phyloP scores from a whole-genome alignment of 2,113 vertebrate genomes.

The Macaca mulatta region DNA sequence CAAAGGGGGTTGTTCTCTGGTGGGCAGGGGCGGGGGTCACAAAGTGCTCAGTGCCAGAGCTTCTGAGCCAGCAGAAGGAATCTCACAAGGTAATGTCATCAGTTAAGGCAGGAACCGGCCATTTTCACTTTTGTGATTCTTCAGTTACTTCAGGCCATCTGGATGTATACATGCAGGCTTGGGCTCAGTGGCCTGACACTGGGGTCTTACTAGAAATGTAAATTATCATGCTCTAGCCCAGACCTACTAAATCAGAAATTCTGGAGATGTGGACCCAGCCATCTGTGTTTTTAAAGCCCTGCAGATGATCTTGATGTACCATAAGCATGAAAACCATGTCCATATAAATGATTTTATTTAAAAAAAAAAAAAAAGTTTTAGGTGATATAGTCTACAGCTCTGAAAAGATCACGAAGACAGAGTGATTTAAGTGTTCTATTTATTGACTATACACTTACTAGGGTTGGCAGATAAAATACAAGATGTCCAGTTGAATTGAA shows the following conservation, averaged over 20 bases:
- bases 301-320: neutral
- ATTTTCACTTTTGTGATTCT: no score
- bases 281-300: neutral
- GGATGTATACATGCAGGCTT: no score
- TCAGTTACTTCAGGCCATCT: no score
- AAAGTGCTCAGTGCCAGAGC: no score
- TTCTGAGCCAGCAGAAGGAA: no score
- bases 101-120: no score
- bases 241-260: neutral
- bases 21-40: no score
- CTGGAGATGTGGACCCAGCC: neutral
- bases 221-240: neutral
- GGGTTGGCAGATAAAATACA: neutral
- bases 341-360: neutral
- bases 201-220: neutral
- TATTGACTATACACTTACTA: neutral
- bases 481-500: neutral
- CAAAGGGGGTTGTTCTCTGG: no score
- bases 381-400: neutral
- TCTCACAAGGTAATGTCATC: no score
- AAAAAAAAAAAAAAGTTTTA: neutral
- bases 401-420: neutral
- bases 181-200: neutral
- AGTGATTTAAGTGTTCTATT: neutral
- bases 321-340: neutral